Conservation (phyloP, 2,888 invertebrate genomes). For the Sarcophaga variegata region DNA sequence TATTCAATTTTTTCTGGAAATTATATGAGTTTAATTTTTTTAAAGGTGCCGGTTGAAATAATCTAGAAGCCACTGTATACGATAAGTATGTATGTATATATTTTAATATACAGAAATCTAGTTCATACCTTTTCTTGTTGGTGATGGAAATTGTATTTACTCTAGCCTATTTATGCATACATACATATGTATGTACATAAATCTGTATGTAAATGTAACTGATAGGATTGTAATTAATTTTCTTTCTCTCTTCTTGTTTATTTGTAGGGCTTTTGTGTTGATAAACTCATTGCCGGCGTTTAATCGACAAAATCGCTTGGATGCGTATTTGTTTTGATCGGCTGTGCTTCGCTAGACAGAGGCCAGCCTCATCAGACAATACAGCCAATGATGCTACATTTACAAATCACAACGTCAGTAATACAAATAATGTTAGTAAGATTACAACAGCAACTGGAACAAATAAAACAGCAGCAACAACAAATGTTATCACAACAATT, state of each 20-base stretch:
- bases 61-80: too few relatives aligned
- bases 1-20: too few relatives aligned
- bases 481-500: slow-evolving; percentile 68
- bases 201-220: not conserved
- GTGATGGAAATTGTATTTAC: too few relatives aligned
- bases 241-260: slow-evolving; percentile 14
- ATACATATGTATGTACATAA: not conserved
- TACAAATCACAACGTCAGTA: slow-evolving; percentile 60
- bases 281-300: slow-evolving; percentile 75
- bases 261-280: slow-evolving; percentile 77
- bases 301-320: slow-evolving; percentile 85
- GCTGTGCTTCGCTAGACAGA: slow-evolving; percentile 94
- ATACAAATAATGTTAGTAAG: slow-evolving; percentile 73
- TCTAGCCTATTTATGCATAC: not conserved
- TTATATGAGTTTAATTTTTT: too few relatives aligned
- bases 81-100: too few relatives aligned
- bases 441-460: slow-evolving; percentile 70
- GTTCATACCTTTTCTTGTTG: too few relatives aligned
- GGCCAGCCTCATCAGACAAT: slow-evolving; percentile 84
- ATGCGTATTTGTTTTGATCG: slow-evolving; percentile 96
- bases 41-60: too few relatives aligned
- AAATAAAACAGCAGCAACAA: slow-evolving; percentile 45
- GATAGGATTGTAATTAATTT: slow-evolving; percentile 1
- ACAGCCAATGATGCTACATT: slow-evolving; percentile 69
- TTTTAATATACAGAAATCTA: too few relatives aligned